Percentiles rank a stretch among this genome's conserved stretches.
Conservation (phyloP, 2,888 invertebrate species). For the Lycia hirtaria region DNA sequence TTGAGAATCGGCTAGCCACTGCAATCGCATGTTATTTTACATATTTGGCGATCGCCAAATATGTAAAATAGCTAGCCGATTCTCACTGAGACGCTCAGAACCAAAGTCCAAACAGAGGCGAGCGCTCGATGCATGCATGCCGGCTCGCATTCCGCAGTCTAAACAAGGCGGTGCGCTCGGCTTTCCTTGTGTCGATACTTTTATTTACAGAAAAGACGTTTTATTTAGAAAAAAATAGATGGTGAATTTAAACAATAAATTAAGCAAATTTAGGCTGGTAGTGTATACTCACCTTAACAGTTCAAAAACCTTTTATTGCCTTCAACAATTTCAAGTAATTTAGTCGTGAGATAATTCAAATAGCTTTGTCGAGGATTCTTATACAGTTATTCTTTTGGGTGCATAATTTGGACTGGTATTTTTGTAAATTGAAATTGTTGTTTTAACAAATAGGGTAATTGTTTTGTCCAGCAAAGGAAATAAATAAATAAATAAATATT, state of each 20-base stretch:
- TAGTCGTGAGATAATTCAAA: conserved; percentile 34
- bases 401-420: neutral
- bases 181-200: too few relatives aligned
- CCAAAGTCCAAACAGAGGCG: too few relatives aligned
- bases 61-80: too few relatives aligned
- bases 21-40: too few relatives aligned
- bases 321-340: conserved; percentile 35
- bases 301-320: conserved; percentile 39
- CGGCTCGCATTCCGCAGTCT: too few relatives aligned
- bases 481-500: neutral
- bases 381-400: conserved; percentile 16
- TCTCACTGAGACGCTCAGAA: too few relatives aligned
- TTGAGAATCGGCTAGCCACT: too few relatives aligned
- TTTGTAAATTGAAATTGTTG: conserved; percentile 5
- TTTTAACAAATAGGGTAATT: neutral
- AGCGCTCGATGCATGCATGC: too few relatives aligned
- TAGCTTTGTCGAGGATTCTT: conserved; percentile 25
- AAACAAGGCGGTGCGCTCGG: too few relatives aligned
- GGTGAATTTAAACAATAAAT: neutral
- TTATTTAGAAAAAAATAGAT: too few relatives aligned
- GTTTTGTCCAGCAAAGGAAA: neutral
- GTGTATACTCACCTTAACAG: conserved; percentile 28
- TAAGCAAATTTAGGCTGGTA: neutral
- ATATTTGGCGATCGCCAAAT: too few relatives aligned
- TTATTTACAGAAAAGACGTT: too few relatives aligned